Evolutionary conservation across 2,888 invertebrate genomes (phyloP), one percentile per base, ranked within the genome.

Genomic region (Sisyra nigra): DNA sequence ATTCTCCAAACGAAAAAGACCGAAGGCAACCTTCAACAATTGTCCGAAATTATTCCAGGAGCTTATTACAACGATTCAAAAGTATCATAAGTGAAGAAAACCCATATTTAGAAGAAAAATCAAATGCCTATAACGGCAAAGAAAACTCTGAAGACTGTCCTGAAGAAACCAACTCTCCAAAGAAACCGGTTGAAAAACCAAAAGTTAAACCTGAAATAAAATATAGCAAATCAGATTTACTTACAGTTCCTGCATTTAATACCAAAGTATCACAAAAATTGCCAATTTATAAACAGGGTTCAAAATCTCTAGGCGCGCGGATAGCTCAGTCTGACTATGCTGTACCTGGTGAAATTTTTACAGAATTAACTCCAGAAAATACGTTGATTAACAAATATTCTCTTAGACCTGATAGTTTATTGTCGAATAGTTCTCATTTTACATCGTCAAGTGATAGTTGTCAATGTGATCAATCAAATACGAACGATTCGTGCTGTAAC

Each of bases 281-380:
- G 17, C 70, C 72, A 11, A 66, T 75, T 46, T 80, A 82, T 54
- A 80, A 80, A 55, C 84, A 81, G 60, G 84, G 86, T 9, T 86
- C 87, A 50, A 80, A 83, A 49, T 73, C 78, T 46, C 72, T 88
- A 50, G 89, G 89, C 0, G 89, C 88, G 33, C 76, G 89, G 48
- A 86, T 92, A 57, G 91, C 91, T 1, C 78, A 84, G 51, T 79
- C 84, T 0, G 88, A 89, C 56, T 89, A 89, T 53, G 84, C 80
- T 0, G 85, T 88, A 57, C 87, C 88, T 1, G 74, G 76, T 40
- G 75, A 80, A 13, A 63, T 86, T 14, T 72, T 73, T 34, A 63
- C 68, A 4, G 61, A 66, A 9, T 53, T 61, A 35, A 67, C 62
- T 55, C 76, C 56, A 65, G 69, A 56, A 57, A 80, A 63, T 67